Evolutionary conservation across 1,140 invertebrate genomes (phyloP).

Genomic region (Eupristina koningsbergeri): DNA sequence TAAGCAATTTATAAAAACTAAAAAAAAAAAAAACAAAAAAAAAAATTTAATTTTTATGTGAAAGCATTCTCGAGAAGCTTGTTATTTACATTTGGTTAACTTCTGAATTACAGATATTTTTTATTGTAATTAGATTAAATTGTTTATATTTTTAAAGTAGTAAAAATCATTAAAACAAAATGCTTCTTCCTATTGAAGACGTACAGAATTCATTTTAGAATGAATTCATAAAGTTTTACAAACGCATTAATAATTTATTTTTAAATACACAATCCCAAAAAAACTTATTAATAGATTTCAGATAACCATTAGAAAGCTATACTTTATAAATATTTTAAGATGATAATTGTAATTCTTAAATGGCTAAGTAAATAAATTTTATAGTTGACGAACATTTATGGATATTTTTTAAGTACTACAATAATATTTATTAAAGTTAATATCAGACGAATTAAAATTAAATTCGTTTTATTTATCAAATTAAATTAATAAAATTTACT

Average conservation of each 20-base stretch:
- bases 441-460: not conserved
- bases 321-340: constrained; percentile 27
- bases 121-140: not conserved
- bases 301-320: not conserved
- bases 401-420: not conserved
- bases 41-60: not conserved
- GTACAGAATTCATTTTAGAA: not conserved
- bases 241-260: constrained; percentile 5
- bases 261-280: constrained; percentile 16
- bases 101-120: constrained; percentile 4
- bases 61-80: constrained; percentile 37
- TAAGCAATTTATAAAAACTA: not conserved
- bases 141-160: not conserved
- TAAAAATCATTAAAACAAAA: constrained; percentile 11
- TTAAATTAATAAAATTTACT: not conserved
- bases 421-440: not conserved
- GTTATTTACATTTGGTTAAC: constrained; percentile 10
- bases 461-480: no score
- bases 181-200: not conserved
- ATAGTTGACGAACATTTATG: not conserved
- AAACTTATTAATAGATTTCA: not conserved
- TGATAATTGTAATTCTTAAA: not conserved
- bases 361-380: constrained; percentile 1
- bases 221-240: not conserved
- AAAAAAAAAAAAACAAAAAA: not conserved